phyloP scores from a whole-genome alignment of 2,888 invertebrate genomes.

The Bombylius major region DNA sequence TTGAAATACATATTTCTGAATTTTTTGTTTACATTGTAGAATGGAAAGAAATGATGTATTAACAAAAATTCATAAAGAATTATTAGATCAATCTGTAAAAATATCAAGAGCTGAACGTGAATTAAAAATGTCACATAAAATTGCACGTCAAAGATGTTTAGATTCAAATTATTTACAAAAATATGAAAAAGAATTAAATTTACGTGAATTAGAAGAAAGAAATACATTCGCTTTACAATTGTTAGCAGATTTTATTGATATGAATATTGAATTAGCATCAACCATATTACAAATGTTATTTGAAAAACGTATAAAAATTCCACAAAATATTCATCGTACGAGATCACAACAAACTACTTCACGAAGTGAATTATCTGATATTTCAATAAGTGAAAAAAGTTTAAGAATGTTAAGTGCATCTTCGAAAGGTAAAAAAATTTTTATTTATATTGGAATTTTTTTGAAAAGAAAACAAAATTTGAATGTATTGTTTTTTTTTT shows the following conservation, averaged over 20 bases:
- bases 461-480: not conserved
- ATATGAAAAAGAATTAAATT: slow-evolving; percentile 39
- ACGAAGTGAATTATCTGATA: slow-evolving; percentile 23
- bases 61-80: slow-evolving; percentile 28
- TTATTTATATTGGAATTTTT: not conserved
- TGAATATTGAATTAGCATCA: slow-evolving; percentile 23
- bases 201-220: slow-evolving; percentile 45
- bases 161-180: slow-evolving; percentile 22
- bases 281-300: slow-evolving; percentile 26
- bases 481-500: slow-evolving; percentile 5
- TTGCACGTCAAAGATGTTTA: slow-evolving; percentile 23
- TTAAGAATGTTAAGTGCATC: slow-evolving; percentile 14
- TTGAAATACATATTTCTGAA: not conserved
- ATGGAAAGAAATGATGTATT: slow-evolving; percentile 26
- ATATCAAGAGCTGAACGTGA: slow-evolving; percentile 33
- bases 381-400: slow-evolving; percentile 8
- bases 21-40: slow-evolving; percentile 10
- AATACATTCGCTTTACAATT: slow-evolving; percentile 44
- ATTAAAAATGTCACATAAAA: slow-evolving; percentile 24
- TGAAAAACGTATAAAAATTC: slow-evolving; percentile 30
- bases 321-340: slow-evolving; percentile 24
- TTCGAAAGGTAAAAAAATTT: slow-evolving; percentile 21
- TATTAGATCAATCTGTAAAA: slow-evolving; percentile 31
- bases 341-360: slow-evolving; percentile 21
- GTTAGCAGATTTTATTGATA: slow-evolving; percentile 40